These are phyloP conservation scores for Adelognathus sp. DNA, from an alignment of 2,888 invertebrate genomes.

Conservation along the genomic window DNA sequence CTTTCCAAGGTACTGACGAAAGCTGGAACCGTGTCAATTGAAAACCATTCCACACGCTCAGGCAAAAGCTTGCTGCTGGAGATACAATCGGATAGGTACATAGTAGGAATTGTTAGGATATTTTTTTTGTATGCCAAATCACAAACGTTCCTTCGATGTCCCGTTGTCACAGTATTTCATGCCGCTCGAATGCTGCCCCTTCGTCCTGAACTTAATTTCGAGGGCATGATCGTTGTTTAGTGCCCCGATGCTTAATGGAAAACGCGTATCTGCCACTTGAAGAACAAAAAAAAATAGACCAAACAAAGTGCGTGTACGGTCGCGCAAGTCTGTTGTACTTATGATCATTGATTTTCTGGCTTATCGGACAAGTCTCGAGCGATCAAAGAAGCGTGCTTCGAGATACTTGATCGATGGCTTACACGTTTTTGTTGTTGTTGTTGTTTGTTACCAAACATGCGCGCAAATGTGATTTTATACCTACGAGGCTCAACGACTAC, in stretches of 20 bases:
- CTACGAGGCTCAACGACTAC: constrained; percentile 37
- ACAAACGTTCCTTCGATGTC: background rate
- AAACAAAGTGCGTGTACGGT: background rate
- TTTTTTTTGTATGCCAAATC: constrained; percentile 6
- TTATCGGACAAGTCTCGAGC: background rate
- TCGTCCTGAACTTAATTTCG: constrained; percentile 25
- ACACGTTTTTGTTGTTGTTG: background rate
- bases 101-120: background rate
- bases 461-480: constrained; percentile 21
- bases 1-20: constrained; percentile 9
- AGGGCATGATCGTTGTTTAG: background rate
- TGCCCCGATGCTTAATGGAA: background rate
- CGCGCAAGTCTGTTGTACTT: constrained; percentile 34
- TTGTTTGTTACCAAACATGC: background rate
- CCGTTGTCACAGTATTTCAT: constrained; percentile 33
- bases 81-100: background rate
- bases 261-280: constrained; percentile 27
- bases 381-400: background rate
- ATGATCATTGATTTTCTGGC: constrained; percentile 8
- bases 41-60: constrained; percentile 41
- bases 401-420: background rate
- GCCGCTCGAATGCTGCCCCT: background rate
- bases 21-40: constrained; percentile 26
- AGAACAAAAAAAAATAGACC: background rate
- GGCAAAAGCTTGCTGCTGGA: background rate